Evolutionary conservation across 2,797 vertebrate genomes (phyloP), one percentile per base, ranked within the genome.

Genomic region (Adrianichthys oophorus): DNA sequence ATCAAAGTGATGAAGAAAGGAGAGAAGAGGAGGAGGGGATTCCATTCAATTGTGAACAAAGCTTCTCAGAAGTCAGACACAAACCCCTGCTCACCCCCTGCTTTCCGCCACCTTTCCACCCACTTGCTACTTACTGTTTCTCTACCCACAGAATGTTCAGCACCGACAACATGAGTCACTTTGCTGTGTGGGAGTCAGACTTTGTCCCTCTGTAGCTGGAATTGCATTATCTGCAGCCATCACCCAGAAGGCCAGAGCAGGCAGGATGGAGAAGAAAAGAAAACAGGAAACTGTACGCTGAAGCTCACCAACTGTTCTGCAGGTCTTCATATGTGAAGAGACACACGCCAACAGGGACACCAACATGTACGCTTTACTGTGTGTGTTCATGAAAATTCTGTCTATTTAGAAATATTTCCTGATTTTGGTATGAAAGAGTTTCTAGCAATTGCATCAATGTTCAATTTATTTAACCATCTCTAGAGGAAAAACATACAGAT

Each of bases 31-130:
- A 51, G 32, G 21, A 6, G 21, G 13, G 17, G 56, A 55, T 68
- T 74, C 29, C 68, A 69, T 60, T 74, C 56, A 65, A 77, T 84
- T 49, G 64, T 69, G 56, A 65, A 70, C 48, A 74, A 76, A 68
- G 61, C 55, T 61, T 41, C 14, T 44, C 32, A 10, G 56, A 51
- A 64, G 46, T 51, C 42, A 49, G 58, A 32, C 2, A 7, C 47
- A 53, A 53, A 70, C 65, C 61, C 50, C 60, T 44, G 19, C 26
- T 43, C 26, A n/a, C 10, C 37, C 26, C 58, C 29, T 53, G 67
- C 68, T 50, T 67, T 52, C 16, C 55, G 70, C 45, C 46, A 1
- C 62, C 55, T 55, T 70, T 64, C 56, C 69, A 57, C 69, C 72
- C 69, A 75, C 74, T 1, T 13, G 32, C 3, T 4, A 10, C 41